phyloP scores from a whole-genome alignment of 2,797 vertebrate species.

The Tauraco hartlaubi region DNA sequence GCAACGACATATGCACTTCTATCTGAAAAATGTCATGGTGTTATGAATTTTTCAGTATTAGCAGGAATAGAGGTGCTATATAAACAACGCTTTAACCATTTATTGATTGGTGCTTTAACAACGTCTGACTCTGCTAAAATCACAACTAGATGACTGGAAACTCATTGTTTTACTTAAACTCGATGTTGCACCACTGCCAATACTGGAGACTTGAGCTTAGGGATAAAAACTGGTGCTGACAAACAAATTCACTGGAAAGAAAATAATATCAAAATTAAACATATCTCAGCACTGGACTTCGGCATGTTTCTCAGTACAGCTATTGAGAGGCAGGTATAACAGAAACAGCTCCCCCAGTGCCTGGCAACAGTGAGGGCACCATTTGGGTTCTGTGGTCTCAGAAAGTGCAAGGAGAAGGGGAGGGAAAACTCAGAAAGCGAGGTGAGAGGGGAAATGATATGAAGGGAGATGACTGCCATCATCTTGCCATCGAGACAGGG shows the following conservation, averaged over 20 bases:
- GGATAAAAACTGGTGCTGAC: background rate
- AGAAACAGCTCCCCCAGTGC: background rate
- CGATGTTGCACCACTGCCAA: background rate
- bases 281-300: conserved; percentile 1
- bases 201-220: background rate
- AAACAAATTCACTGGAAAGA: background rate
- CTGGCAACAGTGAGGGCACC: conserved; percentile 42
- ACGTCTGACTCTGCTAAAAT: conserved; percentile 35
- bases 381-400: conserved; percentile 33
- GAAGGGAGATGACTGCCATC: background rate
- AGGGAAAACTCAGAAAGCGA: background rate
- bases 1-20: background rate
- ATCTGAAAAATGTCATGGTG: conserved; percentile 11
- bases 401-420: conserved; percentile 15
- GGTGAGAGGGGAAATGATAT: conserved; percentile 8
- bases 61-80: conserved; percentile 17
- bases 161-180: background rate
- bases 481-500: background rate
- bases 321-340: background rate
- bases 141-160: background rate
- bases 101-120: conserved; percentile 41
- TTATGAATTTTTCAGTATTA: conserved; percentile 56
- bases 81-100: conserved; percentile 46
- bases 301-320: background rate
- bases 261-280: background rate